Percentiles rank a stretch among this genome's conserved stretches.
These are phyloP conservation scores for Holotrichia oblita DNA, from an alignment of 1,140 invertebrate species.

Conservation along the genomic window DNA sequence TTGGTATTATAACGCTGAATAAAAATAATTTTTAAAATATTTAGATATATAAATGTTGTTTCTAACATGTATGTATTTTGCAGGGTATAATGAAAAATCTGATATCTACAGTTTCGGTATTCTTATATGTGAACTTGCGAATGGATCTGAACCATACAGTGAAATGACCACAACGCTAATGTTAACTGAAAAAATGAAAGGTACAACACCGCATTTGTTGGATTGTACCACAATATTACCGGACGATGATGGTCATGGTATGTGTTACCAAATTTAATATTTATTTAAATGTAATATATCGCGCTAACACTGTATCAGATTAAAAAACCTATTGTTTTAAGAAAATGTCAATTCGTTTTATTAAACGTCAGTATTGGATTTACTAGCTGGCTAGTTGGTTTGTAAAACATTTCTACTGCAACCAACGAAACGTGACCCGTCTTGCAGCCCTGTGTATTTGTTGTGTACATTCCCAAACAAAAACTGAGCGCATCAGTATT, in stretches of 20 bases:
- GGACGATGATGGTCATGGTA: constrained; percentile 60
- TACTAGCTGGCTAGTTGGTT: too few species aligned
- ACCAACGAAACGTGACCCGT: too few species aligned
- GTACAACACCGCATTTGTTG: constrained; percentile 78
- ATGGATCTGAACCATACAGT: constrained; percentile 87
- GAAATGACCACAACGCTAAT: constrained; percentile 86
- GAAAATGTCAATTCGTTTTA: too few species aligned
- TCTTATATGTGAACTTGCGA: constrained; percentile 87
- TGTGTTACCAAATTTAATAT: background rate
- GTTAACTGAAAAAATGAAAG: constrained; percentile 88
- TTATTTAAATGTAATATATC: background rate
- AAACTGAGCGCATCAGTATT: too few species aligned
- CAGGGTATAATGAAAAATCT: constrained; percentile 87
- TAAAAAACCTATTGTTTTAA: too few species aligned
- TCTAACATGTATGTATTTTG: constrained; percentile 37
- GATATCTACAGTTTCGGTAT: constrained; percentile 93
- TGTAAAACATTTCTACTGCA: too few species aligned
- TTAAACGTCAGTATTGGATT: too few species aligned
- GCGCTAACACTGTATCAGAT: too few species aligned
- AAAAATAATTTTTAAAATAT: background rate
- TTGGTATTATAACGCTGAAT: too few species aligned
- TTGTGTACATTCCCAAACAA: too few species aligned
- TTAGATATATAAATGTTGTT: too few species aligned
- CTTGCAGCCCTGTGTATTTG: too few species aligned
- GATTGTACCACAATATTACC: constrained; percentile 78